A percentile compares a stretch with the other conserved stretches of the same genome.
Conservation (phyloP, 2,888 invertebrate genomes). For the Lottia gigantea region DNA sequence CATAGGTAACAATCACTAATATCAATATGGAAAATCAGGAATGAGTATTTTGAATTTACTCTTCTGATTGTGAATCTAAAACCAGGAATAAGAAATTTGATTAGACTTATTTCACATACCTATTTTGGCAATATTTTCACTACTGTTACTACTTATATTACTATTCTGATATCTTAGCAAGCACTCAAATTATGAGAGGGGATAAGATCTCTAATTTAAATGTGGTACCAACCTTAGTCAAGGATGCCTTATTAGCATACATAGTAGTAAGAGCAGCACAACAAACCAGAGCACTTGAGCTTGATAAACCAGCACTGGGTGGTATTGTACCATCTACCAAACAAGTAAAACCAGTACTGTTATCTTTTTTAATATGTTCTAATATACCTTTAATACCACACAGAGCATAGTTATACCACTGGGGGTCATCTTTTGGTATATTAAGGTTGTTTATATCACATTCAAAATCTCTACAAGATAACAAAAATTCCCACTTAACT, state of each 20-base stretch:
- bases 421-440: conserved; percentile 68
- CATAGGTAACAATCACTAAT: no score
- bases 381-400: conserved; percentile 91
- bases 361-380: conserved; percentile 70
- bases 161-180: no score
- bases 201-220: no score
- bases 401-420: conserved; percentile 93
- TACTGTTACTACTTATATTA: no score
- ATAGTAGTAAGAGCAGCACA: conserved; percentile 86
- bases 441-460: conserved; percentile 43
- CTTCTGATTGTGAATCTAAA: no score
- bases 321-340: conserved; percentile 89
- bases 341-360: conserved; percentile 75
- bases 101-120: no score
- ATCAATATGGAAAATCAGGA: no score
- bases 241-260: conserved; percentile 71
- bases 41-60: no score
- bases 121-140: no score
- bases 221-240: conserved; percentile 51
- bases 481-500: no score
- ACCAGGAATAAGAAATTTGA: no score
- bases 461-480: conserved; percentile 45
- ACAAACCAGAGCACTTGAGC: conserved; percentile 96
- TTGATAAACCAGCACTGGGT: conserved; percentile 92
- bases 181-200: no score